Conservation (phyloP, 1,140 invertebrate genomes). For the Drosophila pectinifera region DNA sequence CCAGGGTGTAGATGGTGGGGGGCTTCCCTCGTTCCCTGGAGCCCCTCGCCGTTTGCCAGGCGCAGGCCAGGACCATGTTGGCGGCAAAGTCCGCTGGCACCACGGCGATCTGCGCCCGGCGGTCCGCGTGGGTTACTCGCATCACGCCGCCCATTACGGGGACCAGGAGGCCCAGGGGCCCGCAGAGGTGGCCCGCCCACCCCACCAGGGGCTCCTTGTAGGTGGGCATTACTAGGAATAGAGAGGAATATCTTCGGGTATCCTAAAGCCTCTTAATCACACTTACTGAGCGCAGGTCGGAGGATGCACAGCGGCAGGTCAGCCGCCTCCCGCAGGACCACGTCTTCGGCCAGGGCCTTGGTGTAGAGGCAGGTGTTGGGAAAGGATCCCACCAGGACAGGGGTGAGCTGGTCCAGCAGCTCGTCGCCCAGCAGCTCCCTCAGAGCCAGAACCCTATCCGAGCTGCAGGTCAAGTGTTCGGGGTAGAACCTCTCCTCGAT, state of each 20-base stretch:
- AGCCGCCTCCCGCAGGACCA: constrained; percentile 87
- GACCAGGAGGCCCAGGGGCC: constrained; percentile 91
- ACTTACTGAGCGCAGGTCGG: constrained; percentile 89
- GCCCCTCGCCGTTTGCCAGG: constrained; percentile 88
- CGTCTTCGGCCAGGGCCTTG: constrained; percentile 92
- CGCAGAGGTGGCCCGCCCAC: constrained; percentile 96
- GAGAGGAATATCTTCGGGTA: constrained; percentile 75
- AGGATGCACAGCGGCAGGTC: constrained; percentile 90
- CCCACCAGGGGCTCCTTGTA: constrained; percentile 89
- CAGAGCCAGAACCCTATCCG: constrained; percentile 87
- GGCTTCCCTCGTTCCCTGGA: too few relatives aligned
- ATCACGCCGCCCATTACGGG: constrained; percentile 88
- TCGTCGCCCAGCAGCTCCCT: constrained; percentile 85
- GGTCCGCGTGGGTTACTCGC: constrained; percentile 87
- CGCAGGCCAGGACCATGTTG: constrained; percentile 90
- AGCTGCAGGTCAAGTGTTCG: constrained; percentile 86
- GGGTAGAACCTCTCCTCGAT: constrained; percentile 91
- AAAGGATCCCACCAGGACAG: constrained; percentile 88
- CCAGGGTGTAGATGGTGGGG: constrained; percentile 89
- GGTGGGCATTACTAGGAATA: constrained; percentile 90
- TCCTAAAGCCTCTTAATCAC: constrained; percentile 66
- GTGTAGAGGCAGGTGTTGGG: constrained; percentile 94
- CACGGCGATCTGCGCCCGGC: constrained; percentile 85
- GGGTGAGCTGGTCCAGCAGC: constrained; percentile 88
- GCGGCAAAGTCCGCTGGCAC: constrained; percentile 93